Percentiles rank a stretch among this genome's conserved stretches.
Conservation (phyloP, 2,888 invertebrate genomes). For the Neoitamus cyanurus region DNA sequence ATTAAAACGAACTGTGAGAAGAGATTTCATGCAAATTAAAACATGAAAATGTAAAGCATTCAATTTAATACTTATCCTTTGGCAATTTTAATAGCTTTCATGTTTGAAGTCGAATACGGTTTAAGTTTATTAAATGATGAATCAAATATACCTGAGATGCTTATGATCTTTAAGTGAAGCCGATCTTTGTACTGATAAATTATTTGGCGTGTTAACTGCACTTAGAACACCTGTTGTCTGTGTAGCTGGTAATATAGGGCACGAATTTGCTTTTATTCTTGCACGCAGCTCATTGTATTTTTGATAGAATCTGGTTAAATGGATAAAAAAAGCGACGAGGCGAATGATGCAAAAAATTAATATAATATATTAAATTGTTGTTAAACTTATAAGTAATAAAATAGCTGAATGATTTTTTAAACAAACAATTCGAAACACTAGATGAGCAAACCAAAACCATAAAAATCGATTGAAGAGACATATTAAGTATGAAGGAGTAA, state of each 20-base stretch:
- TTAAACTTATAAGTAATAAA: conserved; percentile 4
- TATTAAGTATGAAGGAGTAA: background rate
- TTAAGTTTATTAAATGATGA: background rate
- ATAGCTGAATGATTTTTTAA: background rate
- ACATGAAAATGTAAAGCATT: conserved; percentile 47
- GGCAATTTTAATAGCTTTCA: background rate
- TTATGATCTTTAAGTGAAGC: conserved; percentile 71
- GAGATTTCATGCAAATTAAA: conserved; percentile 46
- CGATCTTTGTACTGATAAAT: conserved; percentile 70
- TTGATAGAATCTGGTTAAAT: conserved; percentile 80
- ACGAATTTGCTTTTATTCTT: conserved; percentile 88
- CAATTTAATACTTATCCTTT: background rate
- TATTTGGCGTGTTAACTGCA: conserved; percentile 67
- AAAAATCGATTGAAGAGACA: background rate
- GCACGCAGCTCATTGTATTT: conserved; percentile 88
- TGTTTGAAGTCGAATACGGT: background rate
- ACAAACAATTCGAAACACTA: background rate
- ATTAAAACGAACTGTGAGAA: conserved; percentile 9
- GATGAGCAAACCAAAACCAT: background rate
- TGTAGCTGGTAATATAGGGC: conserved; percentile 77
- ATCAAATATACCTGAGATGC: conserved; percentile 63
- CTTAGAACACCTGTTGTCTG: conserved; percentile 65
- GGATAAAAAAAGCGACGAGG: conserved; percentile 47
- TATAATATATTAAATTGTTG: conserved; percentile 38
- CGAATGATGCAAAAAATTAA: conserved; percentile 50